Base-by-base conservation (phyloP, 2,888 invertebrate species). In the Stenichneumon culpator region DNA sequence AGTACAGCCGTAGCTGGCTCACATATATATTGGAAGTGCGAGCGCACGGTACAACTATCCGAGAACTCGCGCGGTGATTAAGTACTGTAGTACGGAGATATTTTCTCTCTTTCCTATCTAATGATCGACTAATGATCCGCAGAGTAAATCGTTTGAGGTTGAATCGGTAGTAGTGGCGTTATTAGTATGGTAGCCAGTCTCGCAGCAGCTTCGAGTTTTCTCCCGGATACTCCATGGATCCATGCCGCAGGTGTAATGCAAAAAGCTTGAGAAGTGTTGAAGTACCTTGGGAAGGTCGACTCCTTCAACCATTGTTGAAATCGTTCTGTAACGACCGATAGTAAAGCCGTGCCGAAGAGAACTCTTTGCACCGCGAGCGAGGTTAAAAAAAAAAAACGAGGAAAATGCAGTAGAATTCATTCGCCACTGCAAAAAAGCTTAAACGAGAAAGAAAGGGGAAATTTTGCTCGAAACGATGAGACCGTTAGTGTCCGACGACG, bases 1-100 rank as follows among this genome's bases (percentile, higher is more conserved):
- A 84, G 80, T 77, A 72, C 57, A 78, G 73, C 39, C 73, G 77
- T 69, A 74, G 60, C 67, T 50, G 44, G 52, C 75, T 28, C 22
- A 36, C 6, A 7, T 67, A 28, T 70, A 67, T n/a, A 67, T 67
- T 67, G 65, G 28, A 69, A 79, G 70, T 16, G 75, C 39, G 19
- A 52, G 39, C n/a, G 52, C 60, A 60, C 57, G 52, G 68, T 54
- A 73, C 52, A 54, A 65, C 81, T 81, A 60, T 67, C 25, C 69
- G 83, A 77, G 70, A 32, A 52, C 70, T 57, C 70, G 39, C 36
- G 54, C n/a, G 84, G 80, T 81, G 84, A 84, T 84, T 80, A 75
- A 83, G 69, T 79, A 75, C 79, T 44, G 70, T 63, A 73, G 39
- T 74, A 78, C 73, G 39, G 52, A 77, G 77, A 77, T 67, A 67